These are phyloP conservation scores for Mohoua ochrocephala DNA, from an alignment of 2,113 vertebrate species.

Conservation along the genomic window DNA sequence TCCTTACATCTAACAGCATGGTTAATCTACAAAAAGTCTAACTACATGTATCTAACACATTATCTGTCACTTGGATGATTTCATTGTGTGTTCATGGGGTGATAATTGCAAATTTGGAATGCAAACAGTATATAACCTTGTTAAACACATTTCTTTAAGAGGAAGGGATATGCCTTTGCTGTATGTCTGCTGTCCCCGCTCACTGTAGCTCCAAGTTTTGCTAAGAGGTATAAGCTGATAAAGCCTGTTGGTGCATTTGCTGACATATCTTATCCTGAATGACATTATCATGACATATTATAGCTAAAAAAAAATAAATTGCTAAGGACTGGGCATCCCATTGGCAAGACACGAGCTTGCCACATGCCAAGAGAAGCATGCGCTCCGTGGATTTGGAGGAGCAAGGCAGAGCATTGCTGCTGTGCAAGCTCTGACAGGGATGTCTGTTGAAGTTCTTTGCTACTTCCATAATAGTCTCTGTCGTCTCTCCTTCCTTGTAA, in stretches of 20 bases:
- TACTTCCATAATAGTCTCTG: constrained; percentile 19
- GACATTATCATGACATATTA: constrained; percentile 23
- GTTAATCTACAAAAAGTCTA: not conserved
- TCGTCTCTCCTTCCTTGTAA: not conserved
- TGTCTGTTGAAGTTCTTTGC: constrained; percentile 12
- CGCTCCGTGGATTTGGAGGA: not conserved
- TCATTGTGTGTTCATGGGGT: constrained; percentile 12
- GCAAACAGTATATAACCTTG: constrained; percentile 28
- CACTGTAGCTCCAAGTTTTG: constrained; percentile 17
- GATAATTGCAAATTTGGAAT: constrained; percentile 44
- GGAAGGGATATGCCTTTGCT: not conserved
- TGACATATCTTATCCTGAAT: constrained; percentile 16
- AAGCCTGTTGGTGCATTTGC: not conserved
- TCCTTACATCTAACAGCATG: not conserved
- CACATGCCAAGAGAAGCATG: not conserved
- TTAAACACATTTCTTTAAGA: constrained; percentile 41
- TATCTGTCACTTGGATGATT: constrained; percentile 30
- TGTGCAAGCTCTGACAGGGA: constrained; percentile 16
- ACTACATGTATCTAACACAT: not conserved
- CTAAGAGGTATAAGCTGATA: constrained; percentile 11
- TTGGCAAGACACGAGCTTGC: not conserved
- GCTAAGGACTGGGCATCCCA: not conserved
- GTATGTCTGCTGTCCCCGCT: not conserved
- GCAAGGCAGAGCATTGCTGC: not conserved
- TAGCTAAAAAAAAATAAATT: not conserved